Conservation (phyloP, 1,140 invertebrate species). For the Drosophila setifemur region DNA sequence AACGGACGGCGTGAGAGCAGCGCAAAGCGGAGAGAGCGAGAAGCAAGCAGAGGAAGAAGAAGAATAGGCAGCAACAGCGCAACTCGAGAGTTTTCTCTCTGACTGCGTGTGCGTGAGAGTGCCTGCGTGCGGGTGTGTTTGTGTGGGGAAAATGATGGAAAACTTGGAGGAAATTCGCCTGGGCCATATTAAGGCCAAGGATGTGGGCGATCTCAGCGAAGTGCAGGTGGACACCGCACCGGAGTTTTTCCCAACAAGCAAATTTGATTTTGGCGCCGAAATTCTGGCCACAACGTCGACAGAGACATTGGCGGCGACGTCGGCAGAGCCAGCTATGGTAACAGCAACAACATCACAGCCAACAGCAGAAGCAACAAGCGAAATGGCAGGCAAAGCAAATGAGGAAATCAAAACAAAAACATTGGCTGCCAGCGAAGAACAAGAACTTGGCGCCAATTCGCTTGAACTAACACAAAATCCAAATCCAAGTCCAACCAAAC, state of each 20-base stretch:
- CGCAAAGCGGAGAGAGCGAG: constrained; percentile 57
- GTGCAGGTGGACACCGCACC: constrained; percentile 21
- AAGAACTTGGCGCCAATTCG: constrained; percentile 63
- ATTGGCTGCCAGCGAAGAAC: constrained; percentile 64
- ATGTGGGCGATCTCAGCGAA: constrained; percentile 47
- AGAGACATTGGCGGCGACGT: constrained; percentile 23
- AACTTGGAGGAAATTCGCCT: constrained; percentile 69
- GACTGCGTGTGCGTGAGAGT: constrained; percentile 16
- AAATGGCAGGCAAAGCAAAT: constrained; percentile 65
- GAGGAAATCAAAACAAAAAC: constrained; percentile 76
- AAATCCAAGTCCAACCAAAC: constrained; percentile 1
- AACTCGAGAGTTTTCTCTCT: constrained; percentile 27
- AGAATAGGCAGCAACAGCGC: constrained; percentile 30
- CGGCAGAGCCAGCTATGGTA: constrained; percentile 10
- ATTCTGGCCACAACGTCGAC: constrained; percentile 59
- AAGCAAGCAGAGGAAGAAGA: constrained; percentile 40
- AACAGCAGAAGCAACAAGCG: constrained; percentile 53
- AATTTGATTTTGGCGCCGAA: constrained; percentile 81
- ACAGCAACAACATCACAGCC: background rate
- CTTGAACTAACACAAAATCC: constrained; percentile 23
- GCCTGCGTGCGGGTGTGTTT: constrained; percentile 10
- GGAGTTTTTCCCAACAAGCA: constrained; percentile 23
- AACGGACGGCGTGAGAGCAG: constrained; percentile 71
- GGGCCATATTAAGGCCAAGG: constrained; percentile 57
- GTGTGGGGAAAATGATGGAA: constrained; percentile 70